Evolutionary conservation across 2,888 invertebrate species (phyloP), one percentile per base, ranked within the genome.

Genomic region (Aethes cnicana): DNA sequence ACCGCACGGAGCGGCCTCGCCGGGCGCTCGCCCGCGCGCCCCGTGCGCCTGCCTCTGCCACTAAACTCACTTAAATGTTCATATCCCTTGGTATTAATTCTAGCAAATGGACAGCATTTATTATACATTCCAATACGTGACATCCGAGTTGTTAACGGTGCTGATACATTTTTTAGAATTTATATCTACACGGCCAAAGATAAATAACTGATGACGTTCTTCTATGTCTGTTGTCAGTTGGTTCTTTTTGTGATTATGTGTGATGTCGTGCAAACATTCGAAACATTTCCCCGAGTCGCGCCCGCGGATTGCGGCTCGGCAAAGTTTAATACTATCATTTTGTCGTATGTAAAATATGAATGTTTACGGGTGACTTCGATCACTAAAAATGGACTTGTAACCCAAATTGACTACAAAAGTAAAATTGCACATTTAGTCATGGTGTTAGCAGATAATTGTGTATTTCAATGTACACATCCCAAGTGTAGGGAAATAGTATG

Each of bases 371-470:
- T 52, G 44, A 46, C 53, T 54, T 54, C 54, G 52, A 55, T 56
- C 55, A 48, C 55, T 57, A 55, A 54, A 47, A 61, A 62, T 59
- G 57, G 54, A 62, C 55, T 63, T 54, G 57, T 61, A 58, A 59
- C 55, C 57, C 55, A 57, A 56, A 57, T 25, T 55, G 56, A 62
- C 56, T 57, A 54, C 52, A 55, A 58, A 62, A 58, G 53, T 56
- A 53, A 57, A 56, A 54, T 47, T 55, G 54, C 58, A 61, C 56
- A 61, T 57, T 43, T 57, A 58, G 58, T 56, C 56, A 55, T 56
- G 55, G 52, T 60, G 55, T 59, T 64, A 62, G 61, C 58, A 58
- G 60, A 58, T 62, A 59, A 57, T 57, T 55, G 50, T 63, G 58
- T 56, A 56, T 55, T 57, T 54, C 54, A 64, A 59, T 52, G 61